Evolutionary conservation across 2,888 invertebrate genomes (phyloP), one percentile per base, ranked within the genome.

Genomic region (Caprella mutica): DNA sequence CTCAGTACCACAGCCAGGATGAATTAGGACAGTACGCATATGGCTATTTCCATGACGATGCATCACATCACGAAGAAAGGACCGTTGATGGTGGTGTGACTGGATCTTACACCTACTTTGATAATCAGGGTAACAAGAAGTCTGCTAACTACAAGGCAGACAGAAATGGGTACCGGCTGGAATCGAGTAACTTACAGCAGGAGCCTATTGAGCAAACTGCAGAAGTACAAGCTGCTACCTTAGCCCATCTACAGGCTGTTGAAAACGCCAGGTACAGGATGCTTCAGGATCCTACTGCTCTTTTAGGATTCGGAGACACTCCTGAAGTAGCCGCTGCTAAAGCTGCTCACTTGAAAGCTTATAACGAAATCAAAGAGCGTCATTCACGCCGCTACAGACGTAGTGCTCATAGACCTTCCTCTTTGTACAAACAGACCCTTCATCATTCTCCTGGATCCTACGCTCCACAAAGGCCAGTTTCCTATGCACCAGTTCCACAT

Each of bases 1-100:
- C 60, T 33, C 65, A 65, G 44, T 65, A 65, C 51, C 65, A 65
- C 59, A 58, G 64, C 19, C 65, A 65, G 35, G 64, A 64, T 30
- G 56, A 64, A 54, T 54, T 65, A n/a, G 65, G 65, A 6, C 64
- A 65, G 52, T 64, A 64, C 42, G 59, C 61, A 33, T 64, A 51
- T 33, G 65, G 65, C 14, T 65, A 65, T 33, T 61, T 61, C n/a
- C 61, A 64, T 27, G 57, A 61, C 27, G 58, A 58, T 14, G 54
- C 59, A 5, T 59, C 56, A 17, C 54, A 59, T 38, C 62, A 59
- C 26, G 65, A 65, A 30, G 64, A 59, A 17, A 53, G 59, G 17
- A 57, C 61, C 19, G 19, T 44, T 12, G 56, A 57, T n/a, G 61
- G 61, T 8, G 61, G 56, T 35, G 61, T 61, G 24, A 48, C 51